phyloP scores from a whole-genome alignment of 1,140 invertebrate species.

The Drosophila persimilis region DNA sequence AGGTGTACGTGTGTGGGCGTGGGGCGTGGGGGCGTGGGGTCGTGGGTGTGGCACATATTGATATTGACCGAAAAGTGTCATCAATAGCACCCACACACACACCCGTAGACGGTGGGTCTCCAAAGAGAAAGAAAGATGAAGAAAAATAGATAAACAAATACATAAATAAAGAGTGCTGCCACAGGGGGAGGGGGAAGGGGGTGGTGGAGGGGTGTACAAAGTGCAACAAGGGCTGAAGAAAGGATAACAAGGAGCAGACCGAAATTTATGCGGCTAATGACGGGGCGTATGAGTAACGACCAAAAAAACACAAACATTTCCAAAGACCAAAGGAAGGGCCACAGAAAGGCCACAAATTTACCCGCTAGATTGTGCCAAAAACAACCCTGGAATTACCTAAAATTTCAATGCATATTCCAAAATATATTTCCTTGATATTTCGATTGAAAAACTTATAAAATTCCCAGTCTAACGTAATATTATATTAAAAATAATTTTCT shows the following conservation, averaged over 20 bases:
- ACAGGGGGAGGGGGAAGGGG: background rate
- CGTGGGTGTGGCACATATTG: conserved; percentile 45
- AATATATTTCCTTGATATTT: too few species aligned
- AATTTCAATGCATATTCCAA: too few species aligned
- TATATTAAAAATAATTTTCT: too few species aligned
- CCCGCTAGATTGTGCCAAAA: too few species aligned
- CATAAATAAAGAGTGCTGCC: conserved; percentile 24
- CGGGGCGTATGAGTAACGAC: too few species aligned
- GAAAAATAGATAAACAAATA: conserved; percentile 52
- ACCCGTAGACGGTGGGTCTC: background rate
- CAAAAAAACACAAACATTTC: too few species aligned
- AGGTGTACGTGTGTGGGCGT: conserved; percentile 19
- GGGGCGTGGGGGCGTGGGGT: background rate
- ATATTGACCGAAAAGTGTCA: conserved; percentile 62
- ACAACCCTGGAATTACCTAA: too few species aligned
- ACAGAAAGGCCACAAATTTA: too few species aligned
- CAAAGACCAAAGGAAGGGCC: too few species aligned
- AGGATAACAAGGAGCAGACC: background rate
- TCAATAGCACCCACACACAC: background rate
- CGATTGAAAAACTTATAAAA: too few species aligned
- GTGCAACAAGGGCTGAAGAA: conserved; percentile 7
- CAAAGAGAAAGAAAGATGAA: conserved; percentile 6
- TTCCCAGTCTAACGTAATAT: too few species aligned
- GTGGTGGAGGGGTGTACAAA: background rate
- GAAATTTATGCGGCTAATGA: too few species aligned